These are phyloP conservation scores for Percopsis transmontana DNA, from an alignment of 2,113 vertebrate genomes.

Conservation along the genomic window DNA sequence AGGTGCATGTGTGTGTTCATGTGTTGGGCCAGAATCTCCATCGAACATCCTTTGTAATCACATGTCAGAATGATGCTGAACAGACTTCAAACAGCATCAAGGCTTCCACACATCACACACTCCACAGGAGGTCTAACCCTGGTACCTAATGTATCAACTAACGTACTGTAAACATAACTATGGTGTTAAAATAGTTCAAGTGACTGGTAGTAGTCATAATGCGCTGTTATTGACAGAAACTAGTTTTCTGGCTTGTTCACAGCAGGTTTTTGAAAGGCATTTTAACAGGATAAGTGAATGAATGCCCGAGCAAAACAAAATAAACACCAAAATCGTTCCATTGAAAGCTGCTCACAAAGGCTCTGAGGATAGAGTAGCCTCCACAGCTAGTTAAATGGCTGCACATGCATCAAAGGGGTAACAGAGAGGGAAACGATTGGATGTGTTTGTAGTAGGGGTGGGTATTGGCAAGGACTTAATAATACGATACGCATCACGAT, in stretches of 20 bases:
- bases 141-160: too few relatives aligned
- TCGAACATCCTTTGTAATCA: conserved; percentile 53
- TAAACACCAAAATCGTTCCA: neutral
- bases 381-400: conserved; percentile 5
- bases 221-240: neutral
- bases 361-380: conserved; percentile 6
- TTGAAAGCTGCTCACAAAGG: conserved; percentile 29
- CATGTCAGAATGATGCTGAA: conserved; percentile 38
- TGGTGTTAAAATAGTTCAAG: conserved; percentile 1
- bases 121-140: too few relatives aligned
- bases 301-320: conserved; percentile 14
- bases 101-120: too few relatives aligned
- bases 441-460: conserved; percentile 1
- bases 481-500: too few relatives aligned
- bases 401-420: conserved; percentile 12
- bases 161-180: too few relatives aligned
- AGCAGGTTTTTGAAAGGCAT: conserved; percentile 11
- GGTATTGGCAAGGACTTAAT: too few relatives aligned
- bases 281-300: neutral
- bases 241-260: conserved; percentile 18
- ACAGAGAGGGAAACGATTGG: conserved; percentile 3
- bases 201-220: conserved; percentile 6
- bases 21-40: conserved; percentile 2
- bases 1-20: neutral
- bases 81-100: conserved; percentile 55